These are phyloP conservation scores for Chloroclystis v-ata DNA, from an alignment of 2,888 invertebrate genomes.

Conservation along the genomic window DNA sequence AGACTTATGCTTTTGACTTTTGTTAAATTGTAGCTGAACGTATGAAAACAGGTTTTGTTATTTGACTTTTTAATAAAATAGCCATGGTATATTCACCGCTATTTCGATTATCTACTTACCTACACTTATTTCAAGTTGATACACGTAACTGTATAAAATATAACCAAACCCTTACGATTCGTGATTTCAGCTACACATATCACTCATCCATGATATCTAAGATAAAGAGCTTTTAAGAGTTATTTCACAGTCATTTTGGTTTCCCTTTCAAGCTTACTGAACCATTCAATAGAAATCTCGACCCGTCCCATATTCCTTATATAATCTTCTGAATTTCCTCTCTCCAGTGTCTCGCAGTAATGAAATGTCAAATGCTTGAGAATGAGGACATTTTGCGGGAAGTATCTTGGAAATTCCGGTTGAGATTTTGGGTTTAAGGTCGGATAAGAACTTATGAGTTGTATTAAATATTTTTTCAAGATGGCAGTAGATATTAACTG, in stretches of 20 bases:
- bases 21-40: too few relatives aligned
- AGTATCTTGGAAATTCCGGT: constrained; percentile 19
- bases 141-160: too few relatives aligned
- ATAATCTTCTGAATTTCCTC: constrained; percentile 8
- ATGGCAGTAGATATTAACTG: too few relatives aligned
- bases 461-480: not conserved
- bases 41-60: too few relatives aligned
- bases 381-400: constrained; percentile 25
- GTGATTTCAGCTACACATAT: too few relatives aligned
- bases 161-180: too few relatives aligned
- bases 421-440: constrained; percentile 14
- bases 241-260: not conserved
- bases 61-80: too few relatives aligned
- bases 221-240: not conserved
- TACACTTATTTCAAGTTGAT: too few relatives aligned
- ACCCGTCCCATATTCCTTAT: constrained; percentile 1
- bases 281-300: not conserved
- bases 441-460: not conserved
- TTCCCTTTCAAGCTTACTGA: not conserved
- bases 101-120: too few relatives aligned
- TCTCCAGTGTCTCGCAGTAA: constrained; percentile 26
- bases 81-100: too few relatives aligned
- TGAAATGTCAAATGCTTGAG: constrained; percentile 36
- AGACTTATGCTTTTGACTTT: too few relatives aligned
- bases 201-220: not conserved